Conservation (phyloP, 2,888 invertebrate genomes). For the Ischnus inquisitorius region DNA sequence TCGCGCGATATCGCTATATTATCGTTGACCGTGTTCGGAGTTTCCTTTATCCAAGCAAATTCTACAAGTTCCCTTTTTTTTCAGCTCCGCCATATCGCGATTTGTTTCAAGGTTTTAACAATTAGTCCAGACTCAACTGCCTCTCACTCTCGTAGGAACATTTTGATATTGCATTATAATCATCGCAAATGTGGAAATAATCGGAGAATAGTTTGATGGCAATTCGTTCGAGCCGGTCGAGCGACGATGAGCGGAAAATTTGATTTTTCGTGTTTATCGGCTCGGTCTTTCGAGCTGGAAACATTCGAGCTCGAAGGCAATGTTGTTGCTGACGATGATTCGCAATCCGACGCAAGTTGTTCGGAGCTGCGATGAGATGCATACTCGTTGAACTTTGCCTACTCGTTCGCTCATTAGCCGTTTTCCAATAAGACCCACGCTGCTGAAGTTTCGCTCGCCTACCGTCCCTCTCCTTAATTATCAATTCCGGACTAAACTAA, state of each 20-base stretch:
- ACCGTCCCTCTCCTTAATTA: background rate
- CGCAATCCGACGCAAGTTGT: background rate
- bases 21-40: conserved; percentile 63
- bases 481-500: background rate
- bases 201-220: background rate
- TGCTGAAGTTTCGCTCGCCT: background rate
- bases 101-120: conserved; percentile 61
- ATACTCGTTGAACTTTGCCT: background rate
- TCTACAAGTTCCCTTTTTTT: conserved; percentile 36
- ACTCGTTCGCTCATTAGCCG: conserved; percentile 18
- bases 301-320: too few species aligned
- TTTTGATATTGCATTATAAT: conserved; percentile 18
- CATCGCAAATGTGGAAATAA: background rate
- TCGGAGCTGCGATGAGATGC: background rate
- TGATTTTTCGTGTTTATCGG: background rate
- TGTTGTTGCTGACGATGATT: too few species aligned
- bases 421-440: conserved; percentile 2
- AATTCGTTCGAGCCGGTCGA: background rate
- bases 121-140: conserved; percentile 50
- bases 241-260: background rate
- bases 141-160: conserved; percentile 51
- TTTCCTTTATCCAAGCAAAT: conserved; percentile 59
- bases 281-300: too few species aligned
- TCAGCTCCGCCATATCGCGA: conserved; percentile 25
- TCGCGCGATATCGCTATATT: conserved; percentile 35